phyloP scores from a whole-genome alignment of 2,888 invertebrate genomes.

The Epistrophe grossulariae region DNA sequence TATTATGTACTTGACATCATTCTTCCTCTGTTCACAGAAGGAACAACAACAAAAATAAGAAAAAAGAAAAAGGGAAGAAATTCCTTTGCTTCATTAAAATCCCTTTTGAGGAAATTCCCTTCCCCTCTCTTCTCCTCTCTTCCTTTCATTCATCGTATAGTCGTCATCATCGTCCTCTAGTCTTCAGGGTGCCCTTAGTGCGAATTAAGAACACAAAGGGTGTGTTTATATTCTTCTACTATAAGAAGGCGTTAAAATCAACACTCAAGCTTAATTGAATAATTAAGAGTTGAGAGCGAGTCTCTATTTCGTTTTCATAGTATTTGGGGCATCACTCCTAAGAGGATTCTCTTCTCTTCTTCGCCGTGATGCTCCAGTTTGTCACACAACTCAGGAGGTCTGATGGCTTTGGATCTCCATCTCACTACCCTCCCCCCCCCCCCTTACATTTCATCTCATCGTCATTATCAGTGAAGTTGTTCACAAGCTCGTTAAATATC shows the following conservation, averaged over 20 bases:
- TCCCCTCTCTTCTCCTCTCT: neutral
- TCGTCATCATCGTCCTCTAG: neutral
- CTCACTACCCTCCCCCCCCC: neutral
- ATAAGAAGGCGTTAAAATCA: conserved; percentile 71
- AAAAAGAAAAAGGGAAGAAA: conserved; percentile 32
- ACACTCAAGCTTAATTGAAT: conserved; percentile 75
- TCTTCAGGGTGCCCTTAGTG: conserved; percentile 15
- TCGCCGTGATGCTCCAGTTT: conserved; percentile 14
- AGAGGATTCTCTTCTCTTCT: conserved; percentile 42
- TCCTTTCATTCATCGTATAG: neutral
- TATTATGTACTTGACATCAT: conserved; percentile 49
- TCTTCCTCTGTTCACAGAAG: conserved; percentile 19
- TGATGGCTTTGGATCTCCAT: conserved; percentile 5
- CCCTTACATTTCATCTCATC: neutral
- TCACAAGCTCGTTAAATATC: conserved; percentile 65
- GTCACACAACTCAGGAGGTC: conserved; percentile 49
- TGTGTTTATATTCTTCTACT: conserved; percentile 41
- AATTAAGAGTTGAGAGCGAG: conserved; percentile 60
- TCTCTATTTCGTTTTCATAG: conserved; percentile 29
- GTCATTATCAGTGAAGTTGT: conserved; percentile 28
- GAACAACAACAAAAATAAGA: neutral
- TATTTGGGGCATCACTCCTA: conserved; percentile 25
- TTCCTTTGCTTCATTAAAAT: conserved; percentile 65
- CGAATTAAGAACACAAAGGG: conserved; percentile 53
- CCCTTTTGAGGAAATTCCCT: conserved; percentile 38